Conservation (phyloP, 2,888 invertebrate species). For the Lasius platythorax region DNA sequence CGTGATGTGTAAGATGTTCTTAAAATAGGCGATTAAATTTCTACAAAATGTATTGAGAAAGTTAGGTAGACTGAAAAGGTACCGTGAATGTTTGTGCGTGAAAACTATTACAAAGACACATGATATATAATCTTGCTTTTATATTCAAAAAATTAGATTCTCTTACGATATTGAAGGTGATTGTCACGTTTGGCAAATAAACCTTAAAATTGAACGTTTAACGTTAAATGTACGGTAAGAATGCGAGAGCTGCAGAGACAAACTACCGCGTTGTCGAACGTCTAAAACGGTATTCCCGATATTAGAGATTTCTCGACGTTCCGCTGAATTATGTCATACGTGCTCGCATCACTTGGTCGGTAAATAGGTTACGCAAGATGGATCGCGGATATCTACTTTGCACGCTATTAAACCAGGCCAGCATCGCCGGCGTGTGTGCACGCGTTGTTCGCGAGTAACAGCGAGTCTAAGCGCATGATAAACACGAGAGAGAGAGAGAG, state of each 20-base stretch:
- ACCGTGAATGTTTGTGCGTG: background rate
- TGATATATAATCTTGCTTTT: background rate
- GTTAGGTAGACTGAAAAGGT: background rate
- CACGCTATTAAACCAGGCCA: conserved; percentile 71
- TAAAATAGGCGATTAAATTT: background rate
- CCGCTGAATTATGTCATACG: conserved; percentile 79
- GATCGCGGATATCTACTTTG: conserved; percentile 75
- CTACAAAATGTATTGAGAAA: background rate
- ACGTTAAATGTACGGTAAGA: background rate
- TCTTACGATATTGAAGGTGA: background rate
- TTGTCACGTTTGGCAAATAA: background rate
- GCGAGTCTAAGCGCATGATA: conserved; percentile 31
- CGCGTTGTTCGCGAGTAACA: conserved; percentile 50
- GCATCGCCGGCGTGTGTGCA: conserved; percentile 36
- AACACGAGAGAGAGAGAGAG: background rate
- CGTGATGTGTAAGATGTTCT: background rate
- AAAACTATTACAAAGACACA: background rate
- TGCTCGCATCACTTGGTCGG: conserved; percentile 72
- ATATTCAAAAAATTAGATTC: background rate
- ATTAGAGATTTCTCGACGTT: conserved; percentile 60
- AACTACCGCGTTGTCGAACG: conserved; percentile 54
- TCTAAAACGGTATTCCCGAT: conserved; percentile 67
- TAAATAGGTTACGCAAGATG: conserved; percentile 84
- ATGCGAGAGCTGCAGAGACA: background rate
- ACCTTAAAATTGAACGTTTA: background rate